Evolutionary conservation across 2,797 vertebrate genomes (phyloP).

Genomic region (Apodemus agrarius): DNA sequence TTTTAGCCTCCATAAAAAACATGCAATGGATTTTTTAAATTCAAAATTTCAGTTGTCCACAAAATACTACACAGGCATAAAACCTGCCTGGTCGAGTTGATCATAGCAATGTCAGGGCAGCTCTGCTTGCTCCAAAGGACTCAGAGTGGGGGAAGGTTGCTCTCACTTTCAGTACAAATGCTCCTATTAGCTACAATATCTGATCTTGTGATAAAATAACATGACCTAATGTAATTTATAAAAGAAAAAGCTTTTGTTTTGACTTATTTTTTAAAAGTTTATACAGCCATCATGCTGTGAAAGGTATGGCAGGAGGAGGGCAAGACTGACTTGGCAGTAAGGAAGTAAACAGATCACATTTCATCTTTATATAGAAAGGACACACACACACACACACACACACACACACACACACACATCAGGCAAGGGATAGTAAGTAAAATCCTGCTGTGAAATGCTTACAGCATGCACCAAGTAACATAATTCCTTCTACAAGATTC

Average conservation of each 20-base stretch:
- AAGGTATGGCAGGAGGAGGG: fast-evolving
- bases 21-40: neutral
- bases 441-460: neutral
- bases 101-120: neutral
- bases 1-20: neutral
- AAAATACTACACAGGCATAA: neutral
- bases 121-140: neutral
- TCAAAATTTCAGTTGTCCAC: neutral
- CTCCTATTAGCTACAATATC: neutral
- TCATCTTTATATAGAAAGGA: neutral
- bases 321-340: neutral
- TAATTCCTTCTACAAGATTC: neutral
- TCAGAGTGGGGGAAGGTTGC: neutral
- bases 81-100: no score
- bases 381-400: neutral
- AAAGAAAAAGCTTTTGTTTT: no score
- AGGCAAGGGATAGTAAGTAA: no score
- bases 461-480: neutral
- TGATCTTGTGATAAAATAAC: neutral
- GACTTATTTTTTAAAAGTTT: neutral
- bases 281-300: neutral
- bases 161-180: no score
- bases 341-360: neutral
- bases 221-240: neutral
- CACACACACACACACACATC: neutral